Percentiles rank a stretch among this genome's conserved stretches.
Evolutionary conservation across 2,888 invertebrate species (phyloP).

Genomic region (Cantharis flavilabris): DNA sequence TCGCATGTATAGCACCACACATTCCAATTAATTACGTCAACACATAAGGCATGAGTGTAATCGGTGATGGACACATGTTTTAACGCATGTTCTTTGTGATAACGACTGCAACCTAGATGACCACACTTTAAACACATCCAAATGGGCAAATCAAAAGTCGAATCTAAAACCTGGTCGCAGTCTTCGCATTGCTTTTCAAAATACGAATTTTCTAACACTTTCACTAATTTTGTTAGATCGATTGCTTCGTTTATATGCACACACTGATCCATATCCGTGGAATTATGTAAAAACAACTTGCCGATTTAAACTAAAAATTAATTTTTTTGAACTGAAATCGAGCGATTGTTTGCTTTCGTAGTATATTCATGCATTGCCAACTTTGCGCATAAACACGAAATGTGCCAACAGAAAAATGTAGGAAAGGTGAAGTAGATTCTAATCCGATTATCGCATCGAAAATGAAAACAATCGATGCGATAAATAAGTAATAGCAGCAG

Average conservation of each 20-base stretch:
- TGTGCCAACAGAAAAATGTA: neutral
- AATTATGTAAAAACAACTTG: neutral
- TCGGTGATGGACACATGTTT: slow-evolving; percentile 72
- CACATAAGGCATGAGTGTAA: slow-evolving; percentile 74
- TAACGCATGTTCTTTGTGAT: slow-evolving; percentile 71
- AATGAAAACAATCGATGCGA: neutral
- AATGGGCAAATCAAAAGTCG: slow-evolving; percentile 51
- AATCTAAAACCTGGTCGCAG: slow-evolving; percentile 47
- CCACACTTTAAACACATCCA: slow-evolving; percentile 88
- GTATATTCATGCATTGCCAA: neutral
- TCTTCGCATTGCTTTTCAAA: slow-evolving; percentile 60
- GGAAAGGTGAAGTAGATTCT: neutral
- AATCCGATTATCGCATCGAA: neutral
- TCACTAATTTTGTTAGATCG: slow-evolving; percentile 66
- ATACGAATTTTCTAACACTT: slow-evolving; percentile 54
- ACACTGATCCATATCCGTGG: slow-evolving; percentile 61
- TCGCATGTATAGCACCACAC: slow-evolving; percentile 84
- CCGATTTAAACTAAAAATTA: neutral
- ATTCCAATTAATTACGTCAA: slow-evolving; percentile 72
- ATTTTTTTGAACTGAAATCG: neutral
- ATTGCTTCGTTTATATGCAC: slow-evolving; percentile 72
- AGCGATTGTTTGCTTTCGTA: neutral
- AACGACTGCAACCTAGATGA: slow-evolving; percentile 73
- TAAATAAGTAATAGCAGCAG: neutral
- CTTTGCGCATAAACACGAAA: neutral